Evolutionary conservation across 2,888 invertebrate genomes (phyloP).

Genomic region (Bombylius discolor): DNA sequence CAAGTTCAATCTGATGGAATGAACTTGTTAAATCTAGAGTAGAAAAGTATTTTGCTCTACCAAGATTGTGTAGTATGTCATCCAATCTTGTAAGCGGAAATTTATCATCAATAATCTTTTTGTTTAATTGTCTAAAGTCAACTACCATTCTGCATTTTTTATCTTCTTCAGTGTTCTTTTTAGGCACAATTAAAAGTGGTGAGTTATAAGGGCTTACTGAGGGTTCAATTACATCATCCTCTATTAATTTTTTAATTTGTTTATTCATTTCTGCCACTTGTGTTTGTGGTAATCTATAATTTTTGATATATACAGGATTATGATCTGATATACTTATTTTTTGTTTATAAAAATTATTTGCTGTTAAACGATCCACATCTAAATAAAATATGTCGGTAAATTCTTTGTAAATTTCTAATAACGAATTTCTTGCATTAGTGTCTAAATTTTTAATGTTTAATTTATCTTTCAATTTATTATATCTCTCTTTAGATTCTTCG

Average conservation of each 20-base stretch:
- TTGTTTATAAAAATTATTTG: neutral
- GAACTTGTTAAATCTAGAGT: too few relatives aligned
- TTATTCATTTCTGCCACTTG: too few relatives aligned
- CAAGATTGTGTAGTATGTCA: constrained; percentile 7
- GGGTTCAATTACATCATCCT: constrained; percentile 19
- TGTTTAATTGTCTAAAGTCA: constrained; percentile 8
- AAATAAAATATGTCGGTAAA: neutral
- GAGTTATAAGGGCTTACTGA: constrained; percentile 15
- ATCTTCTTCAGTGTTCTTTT: neutral
- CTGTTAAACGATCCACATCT: neutral
- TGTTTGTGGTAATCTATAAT: too few relatives aligned
- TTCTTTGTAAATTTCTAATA: neutral
- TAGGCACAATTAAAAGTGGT: constrained; percentile 18
- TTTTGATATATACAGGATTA: too few relatives aligned
- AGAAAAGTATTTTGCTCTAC: constrained; percentile 2
- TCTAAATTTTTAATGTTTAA: neutral
- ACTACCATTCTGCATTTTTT: too few relatives aligned
- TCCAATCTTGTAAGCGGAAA: constrained; percentile 6
- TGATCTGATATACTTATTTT: neutral
- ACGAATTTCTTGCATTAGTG: neutral
- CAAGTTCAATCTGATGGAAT: too few relatives aligned
- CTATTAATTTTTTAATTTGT: constrained; percentile 20
- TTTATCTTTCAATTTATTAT: neutral
- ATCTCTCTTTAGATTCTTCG: neutral
- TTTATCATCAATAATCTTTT: constrained; percentile 5